Evolutionary conservation across 2,113 vertebrate species (phyloP).

Genomic region (Microcebus ravelobensis): DNA sequence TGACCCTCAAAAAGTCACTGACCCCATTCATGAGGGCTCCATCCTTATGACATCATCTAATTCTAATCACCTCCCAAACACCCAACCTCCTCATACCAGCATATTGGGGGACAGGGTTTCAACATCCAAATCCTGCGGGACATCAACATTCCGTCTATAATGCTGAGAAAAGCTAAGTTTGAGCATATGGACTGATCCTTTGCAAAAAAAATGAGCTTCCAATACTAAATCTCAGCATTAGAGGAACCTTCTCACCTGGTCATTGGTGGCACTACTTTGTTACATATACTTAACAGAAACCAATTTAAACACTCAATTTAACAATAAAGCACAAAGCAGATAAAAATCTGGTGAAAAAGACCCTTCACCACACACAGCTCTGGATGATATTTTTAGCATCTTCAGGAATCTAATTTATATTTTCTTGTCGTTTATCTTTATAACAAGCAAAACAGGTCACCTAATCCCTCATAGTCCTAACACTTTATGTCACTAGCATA

Average conservation of each 20-base stretch:
- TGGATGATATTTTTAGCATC: not conserved
- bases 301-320: not conserved
- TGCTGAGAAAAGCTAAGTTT: not conserved
- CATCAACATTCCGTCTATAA: not conserved
- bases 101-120: not conserved
- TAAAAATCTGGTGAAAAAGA: not conserved
- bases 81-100: not conserved
- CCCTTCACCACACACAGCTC: not conserved
- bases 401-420: not conserved
- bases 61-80: not conserved
- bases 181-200: not conserved
- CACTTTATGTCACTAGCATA: not conserved
- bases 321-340: not conserved
- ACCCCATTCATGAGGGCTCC: too few species aligned
- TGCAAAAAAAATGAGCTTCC: not conserved
- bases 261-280: not conserved
- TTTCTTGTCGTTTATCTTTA: constrained; percentile 13
- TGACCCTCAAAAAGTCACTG: not conserved
- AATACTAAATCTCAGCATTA: not conserved
- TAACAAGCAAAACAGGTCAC: not conserved
- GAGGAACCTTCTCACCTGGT: not conserved
- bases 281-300: not conserved
- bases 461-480: not conserved
- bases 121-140: not conserved
- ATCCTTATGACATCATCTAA: not conserved